These are phyloP conservation scores for Lanistes nyassanus DNA, from an alignment of 1,140 invertebrate genomes.

Conservation along the genomic window DNA sequence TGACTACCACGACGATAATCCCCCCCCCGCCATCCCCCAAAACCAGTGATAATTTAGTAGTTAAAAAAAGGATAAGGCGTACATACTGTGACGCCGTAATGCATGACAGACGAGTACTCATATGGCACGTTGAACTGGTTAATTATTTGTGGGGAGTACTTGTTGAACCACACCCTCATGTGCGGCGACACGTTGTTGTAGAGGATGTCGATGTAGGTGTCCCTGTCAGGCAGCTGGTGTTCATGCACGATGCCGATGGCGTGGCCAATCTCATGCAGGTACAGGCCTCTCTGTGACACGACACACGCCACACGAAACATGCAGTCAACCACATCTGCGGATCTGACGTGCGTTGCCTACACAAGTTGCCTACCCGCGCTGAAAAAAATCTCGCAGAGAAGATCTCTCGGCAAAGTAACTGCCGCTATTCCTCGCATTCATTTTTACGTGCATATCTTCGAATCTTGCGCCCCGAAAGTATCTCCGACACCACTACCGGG, in stretches of 20 bases:
- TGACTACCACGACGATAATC: too few relatives aligned
- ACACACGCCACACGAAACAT: too few relatives aligned
- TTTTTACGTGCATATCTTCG: too few relatives aligned
- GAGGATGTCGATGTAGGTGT: constrained; percentile 63
- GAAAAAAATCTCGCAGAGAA: background rate
- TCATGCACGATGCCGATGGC: constrained; percentile 67
- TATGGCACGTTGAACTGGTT: constrained; percentile 54
- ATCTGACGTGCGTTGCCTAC: too few relatives aligned
- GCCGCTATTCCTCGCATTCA: background rate
- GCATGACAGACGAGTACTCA: constrained; percentile 67
- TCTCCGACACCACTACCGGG: too few relatives aligned
- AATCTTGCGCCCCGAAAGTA: too few relatives aligned
- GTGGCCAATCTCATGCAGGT: constrained; percentile 66
- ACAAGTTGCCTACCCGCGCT: too few relatives aligned
- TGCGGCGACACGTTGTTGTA: constrained; percentile 61
- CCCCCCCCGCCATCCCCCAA: too few relatives aligned
- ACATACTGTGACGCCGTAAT: constrained; percentile 67
- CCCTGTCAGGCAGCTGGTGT: constrained; percentile 65
- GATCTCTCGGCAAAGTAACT: background rate
- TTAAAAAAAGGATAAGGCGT: too few relatives aligned
- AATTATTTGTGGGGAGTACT: constrained; percentile 49
- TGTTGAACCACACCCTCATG: constrained; percentile 62
- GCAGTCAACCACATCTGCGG: too few relatives aligned
- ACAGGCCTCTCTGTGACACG: constrained; percentile 57
- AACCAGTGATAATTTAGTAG: too few relatives aligned